Evolutionary conservation across 2,888 invertebrate species (phyloP), one percentile per base, ranked within the genome.

Genomic region (Pharmacophagus antenor): DNA sequence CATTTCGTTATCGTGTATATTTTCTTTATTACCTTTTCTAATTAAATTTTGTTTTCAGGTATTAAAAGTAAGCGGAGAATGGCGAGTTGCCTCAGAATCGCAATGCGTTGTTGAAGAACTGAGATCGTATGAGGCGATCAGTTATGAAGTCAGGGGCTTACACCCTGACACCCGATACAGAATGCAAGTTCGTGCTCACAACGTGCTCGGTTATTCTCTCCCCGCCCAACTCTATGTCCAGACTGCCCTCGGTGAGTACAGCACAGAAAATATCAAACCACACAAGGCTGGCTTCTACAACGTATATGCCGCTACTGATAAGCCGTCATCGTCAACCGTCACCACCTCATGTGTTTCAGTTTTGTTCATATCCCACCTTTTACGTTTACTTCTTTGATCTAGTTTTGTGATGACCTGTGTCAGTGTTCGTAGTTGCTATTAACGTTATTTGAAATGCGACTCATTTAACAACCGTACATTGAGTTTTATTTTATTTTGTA

Each of bases 231-330:
- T 96, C 69, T 93, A 94, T 79, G 92, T 98, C 82, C 96, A 95
- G 89, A 98, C 98, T 66, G 95, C 96, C 74, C 93, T 94, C 92
- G 97, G 97, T 97, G 95, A 95, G 95, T 93, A 91, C 80, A 84
- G 83, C 76, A 83, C 83, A 75, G 88, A 88, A 68, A 84, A 71
- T 82, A 88, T 86, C 71, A 87, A 89, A 72, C 86, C 85, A 50
- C 72, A 82, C 58, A 84, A 82, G 67, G 87, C 88, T 66, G 91
- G 90, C 68, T 90, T 91, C 82, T 91, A 90, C 79, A 86, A 91
- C 69, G 88, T 90, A 61, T 90, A 85, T 74, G 88, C 86, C 63
- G 84, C 84, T 71, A 78, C 85, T 64, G 79, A 86, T 65, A 76
- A 85, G 65, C 71, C 70, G 60, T 72, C 85, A 62, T 76, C 81